Evolutionary conservation across 2,888 invertebrate genomes (phyloP), one percentile per base, ranked within the genome.

Genomic region (Limnephilus rhombicus): DNA sequence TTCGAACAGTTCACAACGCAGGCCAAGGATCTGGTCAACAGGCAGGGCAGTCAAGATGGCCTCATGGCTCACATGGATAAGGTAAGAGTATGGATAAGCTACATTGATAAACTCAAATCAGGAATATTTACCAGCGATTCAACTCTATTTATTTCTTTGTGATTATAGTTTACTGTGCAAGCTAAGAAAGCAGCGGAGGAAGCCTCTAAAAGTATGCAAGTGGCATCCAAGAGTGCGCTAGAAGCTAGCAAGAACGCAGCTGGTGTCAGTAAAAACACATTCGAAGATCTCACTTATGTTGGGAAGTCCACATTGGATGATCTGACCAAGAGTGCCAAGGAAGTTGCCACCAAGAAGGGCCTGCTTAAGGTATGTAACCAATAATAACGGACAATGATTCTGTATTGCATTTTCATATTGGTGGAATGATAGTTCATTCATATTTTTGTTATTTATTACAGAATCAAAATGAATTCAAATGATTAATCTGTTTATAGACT

Each of bases 241-340:
- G 98, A 98, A 95, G 98, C 98, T 0, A 98, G 98, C 92, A 98
- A 98, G 95, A 98, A 98, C 24, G 98, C 98, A 1, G 98, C 98
- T 0, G 98, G 98, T 12, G 98, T 98, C 15, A 98, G 98, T 94
- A 98, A 98, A 95, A 98, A 98, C 94, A 98, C 98, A 0, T 96
- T 98, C 9, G 98, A 98, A 93, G 99, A 99, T 95, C 96, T 99
- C 41, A 98, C 98, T 0, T 98, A 98, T 94, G 98, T 98, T 7
- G 98, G 98, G n/a, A 98, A 98, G 95, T 98, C 98, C 49, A 98
- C 98, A 0, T 96, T 99, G 83, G 98, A 98, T 0, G 99, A 99
- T 95, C 96, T 99, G 31, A 99, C 99, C 0, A 99, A 99, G 95
- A 98, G 98, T 94, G 99, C 99, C 1, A 98, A 98, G 94, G 98